These are phyloP conservation scores for Calycopis cecrops DNA, from an alignment of 1,140 invertebrate genomes.

Conservation along the genomic window DNA sequence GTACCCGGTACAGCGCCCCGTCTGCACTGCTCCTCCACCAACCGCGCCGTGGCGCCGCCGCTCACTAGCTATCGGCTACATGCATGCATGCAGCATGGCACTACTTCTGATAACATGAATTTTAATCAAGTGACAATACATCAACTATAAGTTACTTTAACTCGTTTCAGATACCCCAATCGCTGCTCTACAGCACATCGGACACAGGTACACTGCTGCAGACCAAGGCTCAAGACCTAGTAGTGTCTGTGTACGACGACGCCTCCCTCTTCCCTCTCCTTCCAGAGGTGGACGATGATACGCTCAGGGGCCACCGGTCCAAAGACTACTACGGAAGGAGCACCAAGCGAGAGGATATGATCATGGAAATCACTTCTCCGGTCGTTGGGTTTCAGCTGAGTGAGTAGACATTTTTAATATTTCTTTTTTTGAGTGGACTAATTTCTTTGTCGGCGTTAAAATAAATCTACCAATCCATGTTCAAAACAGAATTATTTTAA, in stretches of 20 bases:
- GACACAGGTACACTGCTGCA: slow-evolving; percentile 37
- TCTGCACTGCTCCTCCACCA: no score
- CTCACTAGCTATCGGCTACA: no score
- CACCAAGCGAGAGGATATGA: slow-evolving; percentile 59
- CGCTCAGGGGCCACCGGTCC: slow-evolving; percentile 34
- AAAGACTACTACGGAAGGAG: slow-evolving; percentile 63
- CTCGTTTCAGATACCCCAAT: slow-evolving; percentile 79
- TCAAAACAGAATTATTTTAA: no score
- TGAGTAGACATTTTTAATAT: slow-evolving; percentile 28
- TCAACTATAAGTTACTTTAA: not conserved
- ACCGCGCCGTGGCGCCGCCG: no score
- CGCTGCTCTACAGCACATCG: slow-evolving; percentile 74
- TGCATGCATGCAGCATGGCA: no score
- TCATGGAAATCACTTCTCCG: slow-evolving; percentile 61
- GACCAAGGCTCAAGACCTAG: slow-evolving; percentile 74
- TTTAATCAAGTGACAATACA: no score
- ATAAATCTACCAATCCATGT: no score
- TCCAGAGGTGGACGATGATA: slow-evolving; percentile 35
- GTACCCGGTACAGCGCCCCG: no score
- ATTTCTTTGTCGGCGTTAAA: no score
- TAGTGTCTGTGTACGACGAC: slow-evolving; percentile 82
- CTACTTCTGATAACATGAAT: no score
- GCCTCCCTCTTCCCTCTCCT: slow-evolving; percentile 81
- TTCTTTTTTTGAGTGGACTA: no score
- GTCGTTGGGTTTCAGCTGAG: slow-evolving; percentile 57